A percentile compares a stretch with the other conserved stretches of the same genome.
Conservation (phyloP, 2,888 invertebrate genomes). For the Nymphalis c-album region DNA sequence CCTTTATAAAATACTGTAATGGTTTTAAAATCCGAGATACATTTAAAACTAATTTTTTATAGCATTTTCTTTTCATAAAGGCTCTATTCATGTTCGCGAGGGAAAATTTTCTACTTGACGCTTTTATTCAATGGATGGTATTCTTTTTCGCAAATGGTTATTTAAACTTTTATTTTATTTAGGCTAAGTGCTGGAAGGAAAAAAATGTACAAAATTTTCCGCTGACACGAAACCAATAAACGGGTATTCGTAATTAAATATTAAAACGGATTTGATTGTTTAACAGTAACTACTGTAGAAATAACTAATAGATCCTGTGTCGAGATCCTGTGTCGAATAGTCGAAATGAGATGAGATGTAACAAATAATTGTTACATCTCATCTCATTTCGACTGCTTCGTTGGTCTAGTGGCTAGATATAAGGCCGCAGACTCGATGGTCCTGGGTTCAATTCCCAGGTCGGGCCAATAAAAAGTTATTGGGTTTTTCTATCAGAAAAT, state of each 20-base stretch:
- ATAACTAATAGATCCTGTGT: too few relatives aligned
- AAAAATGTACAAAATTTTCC: constrained; percentile 11
- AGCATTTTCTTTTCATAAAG: constrained; percentile 33
- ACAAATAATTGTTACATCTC: too few relatives aligned
- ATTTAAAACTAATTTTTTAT: constrained; percentile 35
- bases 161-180: constrained; percentile 32
- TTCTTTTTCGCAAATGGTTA: constrained; percentile 31
- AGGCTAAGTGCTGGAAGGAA: constrained; percentile 21
- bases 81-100: constrained; percentile 27
- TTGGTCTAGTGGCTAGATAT: too few relatives aligned
- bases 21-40: constrained; percentile 34
- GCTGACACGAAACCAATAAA: constrained; percentile 1
- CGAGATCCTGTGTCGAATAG: too few relatives aligned
- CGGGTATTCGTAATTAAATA: not conserved
- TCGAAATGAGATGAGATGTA: too few relatives aligned
- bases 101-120: constrained; percentile 35
- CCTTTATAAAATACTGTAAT: constrained; percentile 21
- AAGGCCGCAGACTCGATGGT: too few relatives aligned
- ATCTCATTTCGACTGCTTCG: too few relatives aligned
- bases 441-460: too few relatives aligned
- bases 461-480: too few relatives aligned
- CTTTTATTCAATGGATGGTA: constrained; percentile 29
- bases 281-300: not conserved
- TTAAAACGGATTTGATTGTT: not conserved
- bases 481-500: too few relatives aligned